Percentiles rank a stretch among this genome's conserved stretches.
These are phyloP conservation scores for Macrocentrus cingulum DNA, from an alignment of 1,140 invertebrate genomes.

Conservation along the genomic window DNA sequence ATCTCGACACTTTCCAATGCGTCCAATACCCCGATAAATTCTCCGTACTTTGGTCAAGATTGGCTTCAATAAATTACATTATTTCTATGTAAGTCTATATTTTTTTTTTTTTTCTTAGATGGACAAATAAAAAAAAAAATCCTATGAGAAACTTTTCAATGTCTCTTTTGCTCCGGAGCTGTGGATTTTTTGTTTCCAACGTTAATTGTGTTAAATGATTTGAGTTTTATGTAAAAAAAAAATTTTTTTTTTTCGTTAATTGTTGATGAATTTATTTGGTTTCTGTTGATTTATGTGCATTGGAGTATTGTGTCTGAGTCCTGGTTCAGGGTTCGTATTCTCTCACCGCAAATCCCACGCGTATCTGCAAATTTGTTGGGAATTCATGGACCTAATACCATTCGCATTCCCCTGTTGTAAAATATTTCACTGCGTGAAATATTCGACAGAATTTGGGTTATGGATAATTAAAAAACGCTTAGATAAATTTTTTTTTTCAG, in stretches of 20 bases:
- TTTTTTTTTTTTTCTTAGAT: slow-evolving; percentile 4
- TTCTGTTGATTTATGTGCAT: neutral
- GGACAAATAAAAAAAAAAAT: no score
- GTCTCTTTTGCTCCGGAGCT: no score
- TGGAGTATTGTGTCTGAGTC: neutral
- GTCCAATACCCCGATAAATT: slow-evolving; percentile 20
- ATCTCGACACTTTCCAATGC: slow-evolving; percentile 21
- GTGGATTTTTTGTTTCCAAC: no score
- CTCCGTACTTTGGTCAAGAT: slow-evolving; percentile 14
- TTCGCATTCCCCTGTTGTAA: slow-evolving; percentile 14
- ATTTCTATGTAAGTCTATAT: slow-evolving; percentile 4
- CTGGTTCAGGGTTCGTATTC: slow-evolving; percentile 5
- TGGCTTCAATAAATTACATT: slow-evolving; percentile 17
- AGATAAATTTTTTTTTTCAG: slow-evolving; percentile 15
- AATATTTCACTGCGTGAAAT: slow-evolving; percentile 17
- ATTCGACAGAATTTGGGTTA: slow-evolving; percentile 15
- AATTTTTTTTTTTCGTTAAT: neutral
- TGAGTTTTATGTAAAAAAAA: no score
- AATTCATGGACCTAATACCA: slow-evolving; percentile 27
- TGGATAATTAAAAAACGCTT: slow-evolving; percentile 19
- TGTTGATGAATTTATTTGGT: neutral
- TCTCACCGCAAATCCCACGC: slow-evolving; percentile 21
- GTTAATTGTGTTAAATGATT: no score
- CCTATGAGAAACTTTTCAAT: no score
- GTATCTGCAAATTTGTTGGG: slow-evolving; percentile 26